phyloP scores from a whole-genome alignment of 1,140 invertebrate genomes.

The Ceratitis capitata region DNA sequence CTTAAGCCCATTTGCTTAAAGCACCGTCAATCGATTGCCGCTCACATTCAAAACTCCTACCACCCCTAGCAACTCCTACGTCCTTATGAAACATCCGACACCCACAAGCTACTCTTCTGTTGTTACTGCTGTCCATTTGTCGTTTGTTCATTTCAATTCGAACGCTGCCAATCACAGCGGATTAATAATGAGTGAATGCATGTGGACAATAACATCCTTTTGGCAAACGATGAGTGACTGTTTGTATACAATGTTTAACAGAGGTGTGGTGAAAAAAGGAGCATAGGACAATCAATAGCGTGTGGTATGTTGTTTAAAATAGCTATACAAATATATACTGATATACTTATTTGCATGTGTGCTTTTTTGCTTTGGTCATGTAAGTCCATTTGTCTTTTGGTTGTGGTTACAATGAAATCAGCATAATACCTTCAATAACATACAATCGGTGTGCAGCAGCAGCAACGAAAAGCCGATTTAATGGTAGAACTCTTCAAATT shows the following conservation, averaged over 20 bases:
- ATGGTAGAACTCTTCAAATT: neutral
- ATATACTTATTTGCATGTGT: neutral
- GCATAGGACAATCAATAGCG: neutral
- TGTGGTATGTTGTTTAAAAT: neutral
- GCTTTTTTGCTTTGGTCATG: neutral
- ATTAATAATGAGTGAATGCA: constrained; percentile 33
- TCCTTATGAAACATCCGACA: neutral
- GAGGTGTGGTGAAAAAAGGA: neutral
- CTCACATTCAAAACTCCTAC: neutral
- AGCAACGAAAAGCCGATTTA: neutral
- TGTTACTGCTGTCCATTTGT: constrained; percentile 15
- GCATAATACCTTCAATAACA: constrained; percentile 35
- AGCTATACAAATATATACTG: neutral
- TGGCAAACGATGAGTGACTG: neutral
- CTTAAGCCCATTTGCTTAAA: too few species aligned
- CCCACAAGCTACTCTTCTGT: too few species aligned
- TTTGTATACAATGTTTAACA: neutral
- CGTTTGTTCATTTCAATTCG: constrained; percentile 37
- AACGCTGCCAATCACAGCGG: constrained; percentile 35
- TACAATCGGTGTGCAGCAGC: neutral
- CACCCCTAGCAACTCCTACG: neutral
- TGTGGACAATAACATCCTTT: constrained; percentile 18
- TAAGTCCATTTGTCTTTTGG: constrained; percentile 7
- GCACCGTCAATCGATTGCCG: neutral
- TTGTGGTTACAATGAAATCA: constrained; percentile 36